A percentile compares a stretch with the other conserved stretches of the same genome.
phyloP scores from a whole-genome alignment of 2,113 vertebrate species.

The Alosa alosa region DNA sequence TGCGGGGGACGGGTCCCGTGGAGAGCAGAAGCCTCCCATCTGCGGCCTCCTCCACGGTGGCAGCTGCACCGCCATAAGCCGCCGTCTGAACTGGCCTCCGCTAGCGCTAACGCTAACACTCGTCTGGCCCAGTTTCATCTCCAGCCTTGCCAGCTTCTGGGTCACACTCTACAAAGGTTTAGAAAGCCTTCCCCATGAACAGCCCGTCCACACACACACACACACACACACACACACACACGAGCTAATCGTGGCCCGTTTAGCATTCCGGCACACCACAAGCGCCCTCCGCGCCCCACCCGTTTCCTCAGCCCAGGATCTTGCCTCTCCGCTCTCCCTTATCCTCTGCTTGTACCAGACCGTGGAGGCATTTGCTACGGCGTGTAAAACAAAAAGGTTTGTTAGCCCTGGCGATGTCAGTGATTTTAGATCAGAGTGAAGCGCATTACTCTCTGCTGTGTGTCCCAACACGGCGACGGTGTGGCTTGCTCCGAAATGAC shows the following conservation, averaged over 20 bases:
- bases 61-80: background rate
- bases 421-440: background rate
- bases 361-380: background rate
- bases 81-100: background rate
- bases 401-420: background rate
- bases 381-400: background rate
- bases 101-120: background rate
- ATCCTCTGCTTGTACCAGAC: background rate
- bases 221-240: background rate
- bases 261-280: background rate
- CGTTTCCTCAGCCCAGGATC: background rate
- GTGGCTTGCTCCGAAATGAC: background rate
- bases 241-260: background rate
- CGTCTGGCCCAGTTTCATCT: constrained; percentile 8
- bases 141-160: background rate
- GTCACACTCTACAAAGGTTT: background rate
- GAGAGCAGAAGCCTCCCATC: background rate
- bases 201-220: background rate
- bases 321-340: background rate
- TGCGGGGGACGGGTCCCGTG: background rate
- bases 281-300: background rate
- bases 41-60: background rate
- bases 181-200: background rate
- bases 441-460: background rate
- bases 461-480: background rate